Conservation (phyloP, 2,113 vertebrate species). For the Neoarius graeffei region DNA sequence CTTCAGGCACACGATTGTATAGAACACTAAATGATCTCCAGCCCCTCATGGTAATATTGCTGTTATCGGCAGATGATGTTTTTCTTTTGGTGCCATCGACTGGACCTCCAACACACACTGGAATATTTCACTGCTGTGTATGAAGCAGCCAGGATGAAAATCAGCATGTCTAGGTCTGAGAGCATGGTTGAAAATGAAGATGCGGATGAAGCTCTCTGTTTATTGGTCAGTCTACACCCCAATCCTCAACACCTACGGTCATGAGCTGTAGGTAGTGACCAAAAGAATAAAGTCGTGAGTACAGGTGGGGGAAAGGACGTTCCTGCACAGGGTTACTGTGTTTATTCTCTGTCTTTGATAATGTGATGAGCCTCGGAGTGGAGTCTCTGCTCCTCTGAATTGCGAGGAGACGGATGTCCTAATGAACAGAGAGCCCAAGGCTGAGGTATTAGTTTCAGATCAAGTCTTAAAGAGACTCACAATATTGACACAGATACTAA, state of each 20-base stretch:
- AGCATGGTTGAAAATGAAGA: too few species aligned
- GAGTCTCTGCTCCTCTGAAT: background rate
- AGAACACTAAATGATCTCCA: background rate
- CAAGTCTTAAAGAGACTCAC: background rate
- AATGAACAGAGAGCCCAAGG: background rate
- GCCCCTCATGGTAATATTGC: background rate
- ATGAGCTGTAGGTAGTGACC: background rate
- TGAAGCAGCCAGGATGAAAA: too few species aligned
- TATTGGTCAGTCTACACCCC: background rate
- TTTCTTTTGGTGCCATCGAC: too few species aligned
- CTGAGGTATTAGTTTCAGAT: background rate
- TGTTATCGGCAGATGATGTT: too few species aligned
- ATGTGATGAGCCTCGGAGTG: background rate
- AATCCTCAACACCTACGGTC: background rate
- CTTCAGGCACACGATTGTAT: background rate
- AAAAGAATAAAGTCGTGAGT: background rate
- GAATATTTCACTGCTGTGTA: too few species aligned
- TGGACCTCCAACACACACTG: too few species aligned
- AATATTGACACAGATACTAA: slow-evolving; percentile 54
- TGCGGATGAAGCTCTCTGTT: background rate
- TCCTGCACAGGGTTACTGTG: background rate
- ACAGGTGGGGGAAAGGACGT: background rate
- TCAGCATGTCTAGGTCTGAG: too few species aligned
- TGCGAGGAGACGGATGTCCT: background rate
- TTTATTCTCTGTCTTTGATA: background rate